Evolutionary conservation across 2,888 invertebrate species (phyloP), one percentile per base, ranked within the genome.

Genomic region (Coelopa pilipes): DNA sequence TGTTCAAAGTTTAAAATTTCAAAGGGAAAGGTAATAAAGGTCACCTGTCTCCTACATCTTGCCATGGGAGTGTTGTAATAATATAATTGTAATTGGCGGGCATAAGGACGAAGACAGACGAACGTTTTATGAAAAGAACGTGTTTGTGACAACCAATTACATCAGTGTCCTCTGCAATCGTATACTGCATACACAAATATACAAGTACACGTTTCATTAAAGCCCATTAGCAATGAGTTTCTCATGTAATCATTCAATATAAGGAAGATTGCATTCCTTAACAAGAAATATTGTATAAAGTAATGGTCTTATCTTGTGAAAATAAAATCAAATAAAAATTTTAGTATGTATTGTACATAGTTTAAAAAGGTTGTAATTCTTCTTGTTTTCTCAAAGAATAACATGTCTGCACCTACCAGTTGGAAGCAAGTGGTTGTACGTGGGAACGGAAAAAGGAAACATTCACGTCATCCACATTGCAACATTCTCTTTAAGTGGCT

Each of bases 381-480:
- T 4, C 7, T 34, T 34, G 34, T 34, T 34, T 34, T 4, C 34
- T 34, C 7, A 34, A 2, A 98, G 98, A 89, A 96, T 99, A 86
- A 98, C 98, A 74, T 95, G 93, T 89, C 92, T 98, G 86, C 95
- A 97, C 89, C 92, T 99, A 85, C 97, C 99, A 76, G 93, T 99
- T 85, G 96, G 96, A 89, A 97, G 97, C 86, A 98, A 98, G 90
- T 99, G 99, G 99, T 89, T 99, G 84, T 98, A 98, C 90, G 94
- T 99, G 81, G 99, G 99, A 82, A 98, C 99, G 74, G 98, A 99
- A 88, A 92, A 96, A 81, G 99, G 99, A 79, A 99, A 99, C 90
- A 95, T 99, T 83, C 98, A 99, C 89, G 92, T 99, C 80, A 96
- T 98, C 85, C 96, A 98, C 89, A 93, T 99, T 83, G 98, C 98